A percentile compares a stretch with the other conserved stretches of the same genome.
Conservation (phyloP, 2,888 invertebrate species). For the Oxycera nigricornis region DNA sequence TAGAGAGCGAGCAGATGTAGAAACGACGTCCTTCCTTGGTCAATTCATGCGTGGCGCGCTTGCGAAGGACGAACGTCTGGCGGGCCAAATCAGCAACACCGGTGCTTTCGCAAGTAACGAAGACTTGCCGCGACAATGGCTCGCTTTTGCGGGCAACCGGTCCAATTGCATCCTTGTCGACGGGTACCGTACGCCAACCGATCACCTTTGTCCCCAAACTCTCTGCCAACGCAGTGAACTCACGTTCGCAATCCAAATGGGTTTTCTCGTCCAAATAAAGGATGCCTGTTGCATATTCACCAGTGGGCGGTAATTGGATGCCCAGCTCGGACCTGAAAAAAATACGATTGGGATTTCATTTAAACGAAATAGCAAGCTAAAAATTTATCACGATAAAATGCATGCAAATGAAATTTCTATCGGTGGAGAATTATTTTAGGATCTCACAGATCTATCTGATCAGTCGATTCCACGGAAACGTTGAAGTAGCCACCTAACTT, state of each 20-base stretch:
- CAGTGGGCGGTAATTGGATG: slow-evolving; percentile 83
- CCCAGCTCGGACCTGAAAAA: slow-evolving; percentile 76
- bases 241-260: slow-evolving; percentile 79
- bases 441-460: no score
- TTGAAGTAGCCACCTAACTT: no score
- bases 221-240: slow-evolving; percentile 81
- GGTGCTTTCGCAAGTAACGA: slow-evolving; percentile 70
- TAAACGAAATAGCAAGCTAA: no score
- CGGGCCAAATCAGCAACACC: slow-evolving; percentile 61
- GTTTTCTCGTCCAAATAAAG: slow-evolving; percentile 89
- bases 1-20: slow-evolving; percentile 94
- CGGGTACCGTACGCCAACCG: slow-evolving; percentile 94
- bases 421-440: no score
- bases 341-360: no score
- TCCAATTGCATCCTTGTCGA: slow-evolving; percentile 84
- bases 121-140: slow-evolving; percentile 96
- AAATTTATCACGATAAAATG: no score
- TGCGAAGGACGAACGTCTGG: slow-evolving; percentile 91
- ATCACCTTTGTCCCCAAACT: slow-evolving; percentile 83
- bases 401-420: no score
- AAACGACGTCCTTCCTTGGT: slow-evolving; percentile 86
- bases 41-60: slow-evolving; percentile 89
- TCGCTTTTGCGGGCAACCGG: slow-evolving; percentile 92
- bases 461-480: no score
- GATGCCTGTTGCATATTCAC: slow-evolving; percentile 95